phyloP scores from a whole-genome alignment of 2,113 vertebrate species.

The Catharus fuscescens region DNA sequence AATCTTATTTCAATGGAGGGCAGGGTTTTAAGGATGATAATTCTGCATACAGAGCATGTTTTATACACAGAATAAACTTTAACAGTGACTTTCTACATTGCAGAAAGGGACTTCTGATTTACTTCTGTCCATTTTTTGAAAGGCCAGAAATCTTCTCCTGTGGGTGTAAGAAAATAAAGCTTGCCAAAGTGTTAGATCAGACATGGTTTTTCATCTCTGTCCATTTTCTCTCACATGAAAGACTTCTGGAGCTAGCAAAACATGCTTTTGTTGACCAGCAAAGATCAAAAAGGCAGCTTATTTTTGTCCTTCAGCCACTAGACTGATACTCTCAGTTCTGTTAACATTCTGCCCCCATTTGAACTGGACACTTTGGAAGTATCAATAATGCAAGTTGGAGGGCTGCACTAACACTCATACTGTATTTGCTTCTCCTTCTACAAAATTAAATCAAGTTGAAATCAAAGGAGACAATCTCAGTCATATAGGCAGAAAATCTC shows the following conservation, averaged over 20 bases:
- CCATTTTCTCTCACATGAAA: conserved; percentile 65
- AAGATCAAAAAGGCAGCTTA: conserved; percentile 68
- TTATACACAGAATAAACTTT: background rate
- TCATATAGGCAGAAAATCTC: conserved; percentile 27
- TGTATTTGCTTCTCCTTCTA: conserved; percentile 43
- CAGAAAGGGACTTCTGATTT: background rate
- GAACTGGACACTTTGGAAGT: conserved; percentile 62
- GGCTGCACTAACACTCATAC: conserved; percentile 52
- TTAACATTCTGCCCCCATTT: conserved; percentile 66
- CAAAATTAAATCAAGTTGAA: conserved; percentile 57
- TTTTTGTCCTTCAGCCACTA: conserved; percentile 67
- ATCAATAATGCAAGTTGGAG: conserved; percentile 70
- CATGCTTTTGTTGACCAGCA: conserved; percentile 65
- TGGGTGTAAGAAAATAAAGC: conserved; percentile 35
- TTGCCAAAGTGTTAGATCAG: conserved; percentile 10
- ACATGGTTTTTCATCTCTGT: conserved; percentile 39
- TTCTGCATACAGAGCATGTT: background rate
- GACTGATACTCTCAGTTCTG: conserved; percentile 53
- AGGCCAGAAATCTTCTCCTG: conserved; percentile 39
- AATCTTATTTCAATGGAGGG: background rate
- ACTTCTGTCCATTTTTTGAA: conserved; percentile 6
- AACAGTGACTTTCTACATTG: background rate
- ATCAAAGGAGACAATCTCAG: conserved; percentile 55
- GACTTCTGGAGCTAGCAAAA: conserved; percentile 54
- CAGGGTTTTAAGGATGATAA: background rate